Conservation (phyloP, 37 sponge, comb jelly and placozoan genomes). For the Agelas oroides region DNA sequence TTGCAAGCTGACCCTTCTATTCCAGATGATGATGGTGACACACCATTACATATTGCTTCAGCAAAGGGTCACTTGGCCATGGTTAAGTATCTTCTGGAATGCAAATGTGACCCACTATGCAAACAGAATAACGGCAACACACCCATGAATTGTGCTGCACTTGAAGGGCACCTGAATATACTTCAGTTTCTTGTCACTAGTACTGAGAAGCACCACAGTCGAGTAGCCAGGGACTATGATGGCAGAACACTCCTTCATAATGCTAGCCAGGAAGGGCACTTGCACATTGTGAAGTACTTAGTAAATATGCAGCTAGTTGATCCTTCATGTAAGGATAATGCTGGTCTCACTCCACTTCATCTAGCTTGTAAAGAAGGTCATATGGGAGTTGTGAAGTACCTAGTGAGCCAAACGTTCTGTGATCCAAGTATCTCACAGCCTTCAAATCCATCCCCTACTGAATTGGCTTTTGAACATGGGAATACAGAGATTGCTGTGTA, state of each 20-base stretch:
- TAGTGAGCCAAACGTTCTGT: constrained; percentile 8
- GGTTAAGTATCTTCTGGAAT: constrained; percentile 4
- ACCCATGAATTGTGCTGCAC: constrained; percentile 15
- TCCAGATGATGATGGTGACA: not conserved
- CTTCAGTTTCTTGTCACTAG: not conserved
- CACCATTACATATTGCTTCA: constrained; percentile 37
- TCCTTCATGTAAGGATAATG: not conserved
- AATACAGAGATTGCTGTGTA: no score
- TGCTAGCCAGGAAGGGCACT: not conserved
- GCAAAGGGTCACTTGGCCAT: constrained; percentile 4
- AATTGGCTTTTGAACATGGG: no score
- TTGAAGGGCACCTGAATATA: constrained; percentile 1
- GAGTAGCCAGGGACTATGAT: not conserved
- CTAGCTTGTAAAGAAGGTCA: constrained; percentile 25
- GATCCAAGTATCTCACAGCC: not conserved
- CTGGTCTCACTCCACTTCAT: constrained; percentile 28
- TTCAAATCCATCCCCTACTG: no score
- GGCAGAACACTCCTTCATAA: constrained; percentile 3
- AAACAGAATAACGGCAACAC: not conserved
- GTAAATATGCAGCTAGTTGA: not conserved
- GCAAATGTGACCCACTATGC: not conserved
- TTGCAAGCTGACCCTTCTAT: not conserved
- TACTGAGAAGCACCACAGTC: not conserved
- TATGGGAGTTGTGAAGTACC: constrained; percentile 27
- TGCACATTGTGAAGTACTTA: not conserved